Evolutionary conservation across 2,113 vertebrate genomes (phyloP).

Genomic region (Crocuta crocuta): DNA sequence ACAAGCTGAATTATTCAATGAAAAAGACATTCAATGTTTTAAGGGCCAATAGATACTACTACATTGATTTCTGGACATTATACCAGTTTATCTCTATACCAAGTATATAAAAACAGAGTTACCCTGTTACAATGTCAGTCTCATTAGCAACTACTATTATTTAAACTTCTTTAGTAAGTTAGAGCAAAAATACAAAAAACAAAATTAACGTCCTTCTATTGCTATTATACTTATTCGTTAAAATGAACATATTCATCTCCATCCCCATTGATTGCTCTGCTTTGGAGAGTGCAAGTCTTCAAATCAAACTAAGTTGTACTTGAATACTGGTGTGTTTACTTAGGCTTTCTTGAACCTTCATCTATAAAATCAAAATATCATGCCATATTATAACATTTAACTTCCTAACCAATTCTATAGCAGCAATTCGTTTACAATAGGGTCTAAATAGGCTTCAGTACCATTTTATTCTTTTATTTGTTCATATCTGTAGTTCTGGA

Average conservation of each 20-base stretch:
- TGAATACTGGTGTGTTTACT: not conserved
- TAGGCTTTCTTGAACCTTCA: not conserved
- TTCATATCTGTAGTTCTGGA: not conserved
- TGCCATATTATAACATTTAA: not conserved
- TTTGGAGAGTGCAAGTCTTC: not conserved
- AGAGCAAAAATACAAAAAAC: not conserved
- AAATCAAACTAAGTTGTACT: not conserved
- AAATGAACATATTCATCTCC: not conserved
- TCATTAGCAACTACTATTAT: not conserved
- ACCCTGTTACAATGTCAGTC: not conserved
- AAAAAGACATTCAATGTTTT: not conserved
- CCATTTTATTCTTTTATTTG: not conserved
- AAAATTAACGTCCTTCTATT: not conserved
- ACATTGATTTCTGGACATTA: not conserved
- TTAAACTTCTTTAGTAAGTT: not conserved
- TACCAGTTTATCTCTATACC: not conserved
- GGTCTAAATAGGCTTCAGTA: not conserved
- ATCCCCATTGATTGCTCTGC: not conserved
- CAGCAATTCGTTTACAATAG: not conserved
- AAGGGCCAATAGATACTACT: not conserved
- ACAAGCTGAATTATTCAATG: not conserved
- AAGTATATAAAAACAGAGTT: not conserved
- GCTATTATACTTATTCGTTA: not conserved
- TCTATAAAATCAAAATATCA: constrained; percentile 8
- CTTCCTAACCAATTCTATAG: not conserved